A percentile compares a stretch with the other conserved stretches of the same genome.
phyloP scores from a whole-genome alignment of 2,888 invertebrate genomes.

The Pachycephus smyrnensis region DNA sequence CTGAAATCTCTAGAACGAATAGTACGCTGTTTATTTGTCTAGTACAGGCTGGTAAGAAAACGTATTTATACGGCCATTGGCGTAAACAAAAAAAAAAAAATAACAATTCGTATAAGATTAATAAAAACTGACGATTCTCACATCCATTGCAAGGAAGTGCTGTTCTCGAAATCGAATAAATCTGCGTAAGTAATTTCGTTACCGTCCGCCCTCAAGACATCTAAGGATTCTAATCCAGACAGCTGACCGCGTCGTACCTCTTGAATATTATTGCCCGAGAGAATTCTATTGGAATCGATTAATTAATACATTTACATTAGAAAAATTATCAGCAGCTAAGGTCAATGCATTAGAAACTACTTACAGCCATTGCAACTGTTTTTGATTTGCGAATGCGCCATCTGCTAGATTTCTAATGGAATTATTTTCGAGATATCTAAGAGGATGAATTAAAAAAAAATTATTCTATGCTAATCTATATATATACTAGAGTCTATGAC shows the following conservation, averaged over 20 bases:
- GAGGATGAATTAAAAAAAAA: constrained; percentile 15
- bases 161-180: constrained; percentile 64
- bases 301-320: constrained; percentile 30
- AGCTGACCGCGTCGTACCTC: constrained; percentile 65
- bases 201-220: constrained; percentile 67
- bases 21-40: background rate
- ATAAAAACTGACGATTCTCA: constrained; percentile 36
- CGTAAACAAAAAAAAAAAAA: background rate
- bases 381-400: constrained; percentile 46
- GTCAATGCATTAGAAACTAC: constrained; percentile 41
- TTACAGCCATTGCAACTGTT: constrained; percentile 66
- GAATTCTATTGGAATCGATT: constrained; percentile 42
- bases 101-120: background rate
- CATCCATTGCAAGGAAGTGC: constrained; percentile 66
- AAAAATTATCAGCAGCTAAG: background rate
- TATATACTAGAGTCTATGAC: background rate
- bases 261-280: constrained; percentile 61
- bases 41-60: background rate
- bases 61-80: constrained; percentile 25
- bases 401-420: constrained; percentile 42
- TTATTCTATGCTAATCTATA: no score
- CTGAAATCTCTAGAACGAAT: constrained; percentile 61
- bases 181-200: constrained; percentile 67
- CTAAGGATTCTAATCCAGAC: constrained; percentile 63
- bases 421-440: constrained; percentile 46